Evolutionary conservation across 2,888 invertebrate genomes (phyloP).

Genomic region (Lycophotia porphyrea): DNA sequence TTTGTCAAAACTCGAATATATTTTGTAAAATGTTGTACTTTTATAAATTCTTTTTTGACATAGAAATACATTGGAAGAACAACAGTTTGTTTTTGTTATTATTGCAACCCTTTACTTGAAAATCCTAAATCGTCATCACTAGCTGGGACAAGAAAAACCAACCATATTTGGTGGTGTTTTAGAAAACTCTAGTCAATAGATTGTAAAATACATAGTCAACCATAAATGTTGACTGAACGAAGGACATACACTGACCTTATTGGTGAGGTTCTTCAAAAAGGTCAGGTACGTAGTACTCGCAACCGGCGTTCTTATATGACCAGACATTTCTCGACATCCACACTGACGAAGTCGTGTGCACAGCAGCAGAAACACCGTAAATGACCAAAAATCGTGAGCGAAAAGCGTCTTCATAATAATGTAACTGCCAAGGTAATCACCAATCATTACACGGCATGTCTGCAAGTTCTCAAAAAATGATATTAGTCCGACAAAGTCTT

Average conservation of each 20-base stretch:
- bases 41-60: conserved; percentile 53
- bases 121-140: background rate
- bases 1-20: conserved; percentile 65
- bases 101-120: background rate
- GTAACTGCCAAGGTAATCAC: conserved; percentile 22
- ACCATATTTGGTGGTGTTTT: background rate
- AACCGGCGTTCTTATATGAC: too few relatives aligned
- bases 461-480: conserved; percentile 62
- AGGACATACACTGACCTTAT: too few relatives aligned
- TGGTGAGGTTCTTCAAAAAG: too few relatives aligned
- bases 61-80: conserved; percentile 56
- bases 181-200: background rate
- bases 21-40: conserved; percentile 62
- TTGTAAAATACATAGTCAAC: background rate
- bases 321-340: too few relatives aligned
- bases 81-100: conserved; percentile 9
- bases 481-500: conserved; percentile 55
- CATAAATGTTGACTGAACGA: background rate
- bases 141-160: background rate
- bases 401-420: conserved; percentile 14
- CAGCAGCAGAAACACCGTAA: background rate
- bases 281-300: too few relatives aligned
- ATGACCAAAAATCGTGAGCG: conserved; percentile 8
- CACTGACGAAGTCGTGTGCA: background rate
- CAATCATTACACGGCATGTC: conserved; percentile 38